These are phyloP conservation scores for Agrotis puta DNA, from an alignment of 2,888 invertebrate species.

Conservation along the genomic window DNA sequence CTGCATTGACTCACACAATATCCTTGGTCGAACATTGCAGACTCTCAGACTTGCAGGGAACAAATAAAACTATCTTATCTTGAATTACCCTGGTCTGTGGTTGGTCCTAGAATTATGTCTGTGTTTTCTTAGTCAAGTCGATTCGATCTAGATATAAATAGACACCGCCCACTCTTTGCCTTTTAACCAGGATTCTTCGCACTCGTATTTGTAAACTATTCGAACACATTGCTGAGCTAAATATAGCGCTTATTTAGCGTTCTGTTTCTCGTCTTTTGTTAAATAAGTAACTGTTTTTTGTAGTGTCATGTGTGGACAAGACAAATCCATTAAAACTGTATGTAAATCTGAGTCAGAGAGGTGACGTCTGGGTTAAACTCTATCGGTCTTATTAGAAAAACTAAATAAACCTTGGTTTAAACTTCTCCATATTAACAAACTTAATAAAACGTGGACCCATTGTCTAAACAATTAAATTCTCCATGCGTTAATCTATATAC, in stretches of 20 bases:
- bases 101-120: slow-evolving; percentile 20
- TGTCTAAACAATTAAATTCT: too few relatives aligned
- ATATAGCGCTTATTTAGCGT: slow-evolving; percentile 12
- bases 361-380: background rate
- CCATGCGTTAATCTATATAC: too few relatives aligned
- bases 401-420: too few relatives aligned
- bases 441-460: too few relatives aligned
- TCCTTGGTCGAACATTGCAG: slow-evolving; percentile 4
- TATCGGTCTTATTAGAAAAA: too few relatives aligned
- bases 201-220: slow-evolving; percentile 8
- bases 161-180: slow-evolving; percentile 32
- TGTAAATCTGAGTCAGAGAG: too few relatives aligned
- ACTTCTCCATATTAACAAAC: too few relatives aligned
- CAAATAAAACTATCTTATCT: slow-evolving; percentile 37
- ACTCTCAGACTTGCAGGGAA: slow-evolving; percentile 1
- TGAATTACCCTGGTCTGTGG: slow-evolving; percentile 11
- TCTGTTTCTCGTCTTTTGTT: background rate
- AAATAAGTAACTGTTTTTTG: background rate
- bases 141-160: slow-evolving; percentile 35
- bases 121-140: slow-evolving; percentile 18
- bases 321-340: background rate
- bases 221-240: slow-evolving; percentile 11
- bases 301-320: background rate
- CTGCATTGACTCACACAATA: slow-evolving; percentile 13
- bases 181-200: slow-evolving; percentile 21